Percentiles rank a stretch among this genome's conserved stretches.
Evolutionary conservation across 2,888 invertebrate species (phyloP).

Genomic region (Coronaproctus castanopsis): DNA sequence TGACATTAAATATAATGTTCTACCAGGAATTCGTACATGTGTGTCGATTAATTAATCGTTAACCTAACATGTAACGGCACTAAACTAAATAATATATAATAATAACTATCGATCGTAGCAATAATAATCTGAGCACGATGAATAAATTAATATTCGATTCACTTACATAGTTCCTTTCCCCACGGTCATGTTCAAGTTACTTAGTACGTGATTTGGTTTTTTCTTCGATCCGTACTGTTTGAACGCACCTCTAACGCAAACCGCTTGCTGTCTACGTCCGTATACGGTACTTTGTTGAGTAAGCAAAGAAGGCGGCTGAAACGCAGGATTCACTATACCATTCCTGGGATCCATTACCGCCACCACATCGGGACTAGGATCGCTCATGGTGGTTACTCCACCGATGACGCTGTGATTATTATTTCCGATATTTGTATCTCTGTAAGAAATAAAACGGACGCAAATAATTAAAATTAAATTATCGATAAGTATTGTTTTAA

Average conservation of each 20-base stretch:
- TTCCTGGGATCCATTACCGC: conserved; percentile 17
- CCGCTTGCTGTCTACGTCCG: conserved; percentile 62
- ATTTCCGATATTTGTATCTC: conserved; percentile 18
- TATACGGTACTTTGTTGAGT: conserved; percentile 33
- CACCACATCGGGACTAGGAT: conserved; percentile 17
- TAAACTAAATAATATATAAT: no score
- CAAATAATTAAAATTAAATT: conserved; percentile 3
- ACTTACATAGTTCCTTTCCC: conserved; percentile 88
- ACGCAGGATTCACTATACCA: conserved; percentile 18
- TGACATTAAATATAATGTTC: no score
- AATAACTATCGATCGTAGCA: no score
- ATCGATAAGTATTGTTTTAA: no score
- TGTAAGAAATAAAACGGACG: conserved; percentile 10
- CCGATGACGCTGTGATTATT: not conserved
- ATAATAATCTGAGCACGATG: no score
- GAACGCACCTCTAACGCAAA: conserved; percentile 67
- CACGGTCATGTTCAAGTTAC: conserved; percentile 80
- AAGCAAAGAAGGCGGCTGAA: conserved; percentile 18
- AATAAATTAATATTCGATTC: no score
- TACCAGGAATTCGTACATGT: no score
- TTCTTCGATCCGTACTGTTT: conserved; percentile 78
- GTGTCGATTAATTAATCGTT: no score
- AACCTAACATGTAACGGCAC: no score
- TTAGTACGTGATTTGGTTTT: conserved; percentile 65
- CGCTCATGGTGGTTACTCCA: conserved; percentile 11